Base-by-base conservation (phyloP, 2,113 vertebrate genomes). In the Leucopsar rothschildi region DNA sequence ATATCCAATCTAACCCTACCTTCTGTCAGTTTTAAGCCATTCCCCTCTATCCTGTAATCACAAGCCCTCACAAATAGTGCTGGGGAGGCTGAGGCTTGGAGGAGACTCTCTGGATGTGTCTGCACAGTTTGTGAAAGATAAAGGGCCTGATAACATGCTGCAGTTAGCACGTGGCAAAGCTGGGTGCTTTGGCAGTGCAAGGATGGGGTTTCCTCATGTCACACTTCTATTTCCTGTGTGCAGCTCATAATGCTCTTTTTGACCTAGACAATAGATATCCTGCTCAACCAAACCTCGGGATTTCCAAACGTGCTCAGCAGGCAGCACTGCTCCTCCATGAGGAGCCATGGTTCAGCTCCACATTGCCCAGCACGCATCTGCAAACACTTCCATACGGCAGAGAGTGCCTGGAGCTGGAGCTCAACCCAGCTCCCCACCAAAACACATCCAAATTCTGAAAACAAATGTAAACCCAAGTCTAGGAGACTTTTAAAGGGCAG, bases 211-310 rank as follows among this genome's bases (percentile, higher is more conserved):
- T 55, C 7, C 20, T 50, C 9, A 3, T 3, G 19, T 5, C 44
- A 14, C 11, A 45, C 45, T 2, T 42, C 6, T 11, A 22, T 52
- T 52, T 42, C 29, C 64, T 4, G 1, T 4, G 1, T 2, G 10
- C 31, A 50, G 31, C 2, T 29, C 59, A 33, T 0, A 24, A n/a
- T 4, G 31, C 1, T 42, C 8, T 53, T 84, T 87, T 60, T 56
- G 44, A 68, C 56, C 28, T 24, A 89, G 56, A 57, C 69, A 90
- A 84, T 5, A 28, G 59, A 12, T n/a, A 44, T 23, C 24, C 70
- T 55, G n/a, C n/a, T 44, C 11, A 3, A 14, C 15, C 20, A 59
- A 92, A 45, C 0, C 27, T 33, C 42, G 39, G 52, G n/a, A 59
- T 81, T 69, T 63, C 33, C 83, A 79, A 60, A 28, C 0, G 0